Percentiles rank a stretch among this genome's conserved stretches.
Conservation (phyloP, 2,113 vertebrate genomes). For the Neotragus moschatus region DNA sequence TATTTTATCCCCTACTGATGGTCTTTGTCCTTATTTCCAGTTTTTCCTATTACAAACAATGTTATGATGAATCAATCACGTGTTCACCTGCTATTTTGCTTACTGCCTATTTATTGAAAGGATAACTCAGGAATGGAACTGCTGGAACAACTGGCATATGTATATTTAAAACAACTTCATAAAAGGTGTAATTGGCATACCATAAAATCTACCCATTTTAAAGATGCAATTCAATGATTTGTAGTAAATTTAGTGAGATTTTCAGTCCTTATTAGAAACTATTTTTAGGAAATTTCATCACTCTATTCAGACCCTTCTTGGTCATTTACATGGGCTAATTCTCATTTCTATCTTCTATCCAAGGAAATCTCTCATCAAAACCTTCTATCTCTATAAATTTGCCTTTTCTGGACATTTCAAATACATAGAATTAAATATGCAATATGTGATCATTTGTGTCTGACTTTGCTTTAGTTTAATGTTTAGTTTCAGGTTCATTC, state of each 20-base stretch:
- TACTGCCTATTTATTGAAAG: background rate
- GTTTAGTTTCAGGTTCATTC: background rate
- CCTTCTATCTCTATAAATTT: background rate
- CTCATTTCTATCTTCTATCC: background rate
- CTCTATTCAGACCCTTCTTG: background rate
- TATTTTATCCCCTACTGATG: background rate
- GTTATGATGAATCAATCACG: background rate
- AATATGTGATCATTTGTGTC: background rate
- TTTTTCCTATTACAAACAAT: background rate
- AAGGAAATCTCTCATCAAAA: background rate
- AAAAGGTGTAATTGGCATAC: background rate
- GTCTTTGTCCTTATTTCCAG: background rate
- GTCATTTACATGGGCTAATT: background rate
- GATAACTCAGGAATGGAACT: background rate
- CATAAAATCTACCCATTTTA: background rate
- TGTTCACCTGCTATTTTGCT: background rate
- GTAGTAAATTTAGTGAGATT: background rate
- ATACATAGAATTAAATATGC: background rate
- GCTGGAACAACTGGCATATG: background rate
- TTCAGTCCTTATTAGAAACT: background rate
- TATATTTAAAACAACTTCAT: background rate
- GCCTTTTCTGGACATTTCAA: background rate
- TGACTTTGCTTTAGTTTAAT: background rate
- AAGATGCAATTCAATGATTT: background rate
- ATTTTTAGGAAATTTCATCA: background rate